Conservation (phyloP, 2,888 invertebrate genomes). For the Schrankia costaestrigalis region DNA sequence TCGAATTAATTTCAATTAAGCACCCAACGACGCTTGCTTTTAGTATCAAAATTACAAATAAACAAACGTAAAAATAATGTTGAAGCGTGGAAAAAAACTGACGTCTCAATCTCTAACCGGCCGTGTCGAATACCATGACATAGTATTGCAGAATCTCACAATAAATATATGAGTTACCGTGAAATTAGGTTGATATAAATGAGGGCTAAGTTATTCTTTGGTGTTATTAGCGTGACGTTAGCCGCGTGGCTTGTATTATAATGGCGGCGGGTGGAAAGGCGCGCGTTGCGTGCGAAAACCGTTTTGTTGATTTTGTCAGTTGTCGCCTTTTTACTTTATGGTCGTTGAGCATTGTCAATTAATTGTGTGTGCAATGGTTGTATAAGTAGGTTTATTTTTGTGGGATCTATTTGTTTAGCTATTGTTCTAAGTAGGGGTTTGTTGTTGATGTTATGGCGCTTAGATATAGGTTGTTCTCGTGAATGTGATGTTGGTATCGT, state of each 20-base stretch:
- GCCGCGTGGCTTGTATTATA: slow-evolving; percentile 72
- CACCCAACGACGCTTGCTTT: slow-evolving; percentile 28
- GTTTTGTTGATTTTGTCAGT: slow-evolving; percentile 71
- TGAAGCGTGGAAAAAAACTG: slow-evolving; percentile 40
- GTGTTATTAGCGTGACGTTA: slow-evolving; percentile 54
- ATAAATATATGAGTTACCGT: slow-evolving; percentile 71
- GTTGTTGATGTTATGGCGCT: no score
- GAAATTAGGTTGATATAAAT: slow-evolving; percentile 72
- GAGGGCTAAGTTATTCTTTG: slow-evolving; percentile 64
- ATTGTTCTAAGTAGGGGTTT: not conserved
- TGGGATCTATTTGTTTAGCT: not conserved
- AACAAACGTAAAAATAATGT: slow-evolving; percentile 10
- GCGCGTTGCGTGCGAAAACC: slow-evolving; percentile 53
- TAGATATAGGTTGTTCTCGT: no score
- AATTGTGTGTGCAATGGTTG: slow-evolving; percentile 51
- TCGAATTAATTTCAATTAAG: slow-evolving; percentile 67
- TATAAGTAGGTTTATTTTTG: slow-evolving; percentile 25
- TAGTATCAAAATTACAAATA: slow-evolving; percentile 13
- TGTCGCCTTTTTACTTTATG: slow-evolving; percentile 42
- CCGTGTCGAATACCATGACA: slow-evolving; percentile 71
- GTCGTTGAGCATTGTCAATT: slow-evolving; percentile 50
- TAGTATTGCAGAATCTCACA: slow-evolving; percentile 68
- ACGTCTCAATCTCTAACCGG: slow-evolving; percentile 69
- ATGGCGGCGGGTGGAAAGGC: no score
- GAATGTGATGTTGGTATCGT: no score